phyloP scores from a whole-genome alignment of 2,797 vertebrate genomes.

The Microchirus variegatus region DNA sequence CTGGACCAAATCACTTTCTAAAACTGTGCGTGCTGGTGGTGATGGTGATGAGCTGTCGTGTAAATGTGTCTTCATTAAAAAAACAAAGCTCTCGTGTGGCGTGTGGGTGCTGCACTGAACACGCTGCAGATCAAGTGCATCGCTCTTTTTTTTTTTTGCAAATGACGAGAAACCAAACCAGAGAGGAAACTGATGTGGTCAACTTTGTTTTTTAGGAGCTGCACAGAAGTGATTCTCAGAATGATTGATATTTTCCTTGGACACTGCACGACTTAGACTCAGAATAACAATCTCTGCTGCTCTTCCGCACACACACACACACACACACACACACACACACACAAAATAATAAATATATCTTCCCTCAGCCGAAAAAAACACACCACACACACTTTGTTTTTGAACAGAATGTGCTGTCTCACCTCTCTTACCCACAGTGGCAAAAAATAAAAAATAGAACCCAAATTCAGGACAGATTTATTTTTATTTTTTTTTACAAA shows the following conservation, averaged over 20 bases:
- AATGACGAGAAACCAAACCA: neutral
- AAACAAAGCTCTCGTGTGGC: slow-evolving; percentile 14
- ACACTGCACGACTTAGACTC: neutral
- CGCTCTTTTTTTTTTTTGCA: neutral
- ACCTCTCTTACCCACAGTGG: too few relatives aligned
- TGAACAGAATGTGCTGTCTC: neutral
- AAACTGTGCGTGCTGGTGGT: slow-evolving; percentile 49
- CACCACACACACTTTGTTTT: neutral
- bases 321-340: neutral
- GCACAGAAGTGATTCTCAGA: neutral
- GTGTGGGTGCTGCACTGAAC: slow-evolving; percentile 12
- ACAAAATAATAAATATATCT: neutral
- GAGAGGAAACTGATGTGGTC: too few relatives aligned
- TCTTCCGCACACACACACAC: neutral
- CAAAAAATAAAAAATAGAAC: too few relatives aligned
- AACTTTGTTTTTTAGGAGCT: neutral
- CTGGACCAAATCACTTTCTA: slow-evolving; percentile 67
- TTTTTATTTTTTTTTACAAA: too few relatives aligned
- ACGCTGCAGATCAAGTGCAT: slow-evolving; percentile 10
- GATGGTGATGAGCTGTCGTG: slow-evolving; percentile 47
- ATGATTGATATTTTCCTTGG: slow-evolving; percentile 1
- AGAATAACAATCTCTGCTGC: neutral
- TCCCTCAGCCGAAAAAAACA: neutral
- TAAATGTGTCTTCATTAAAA: slow-evolving; percentile 61
- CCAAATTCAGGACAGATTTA: too few relatives aligned